Percentiles rank a stretch among this genome's conserved stretches.
These are phyloP conservation scores for Nycticryphes semicollaris DNA, from an alignment of 2,113 vertebrate genomes.

Conservation along the genomic window DNA sequence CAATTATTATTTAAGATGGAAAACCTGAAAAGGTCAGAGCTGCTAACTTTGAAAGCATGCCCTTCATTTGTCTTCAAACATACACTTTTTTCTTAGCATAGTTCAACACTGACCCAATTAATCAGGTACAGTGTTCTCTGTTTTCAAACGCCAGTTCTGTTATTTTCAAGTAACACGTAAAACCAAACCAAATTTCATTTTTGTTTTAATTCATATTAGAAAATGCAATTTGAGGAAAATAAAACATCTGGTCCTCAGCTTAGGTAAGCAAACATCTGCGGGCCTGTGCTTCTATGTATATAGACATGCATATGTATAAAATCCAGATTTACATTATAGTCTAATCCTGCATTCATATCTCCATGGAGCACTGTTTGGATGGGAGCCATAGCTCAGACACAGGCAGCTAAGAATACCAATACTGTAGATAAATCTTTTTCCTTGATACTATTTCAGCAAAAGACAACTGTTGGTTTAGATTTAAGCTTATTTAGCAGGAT, in stretches of 20 bases:
- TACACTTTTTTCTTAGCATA: neutral
- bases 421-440: neutral
- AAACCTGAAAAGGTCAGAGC: slow-evolving; percentile 64
- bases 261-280: neutral
- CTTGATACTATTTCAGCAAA: neutral
- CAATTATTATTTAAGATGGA: slow-evolving; percentile 65
- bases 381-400: neutral
- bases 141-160: slow-evolving; percentile 3
- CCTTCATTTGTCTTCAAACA: slow-evolving; percentile 48
- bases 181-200: neutral
- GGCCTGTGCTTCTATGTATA: neutral
- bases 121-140: neutral
- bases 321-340: neutral
- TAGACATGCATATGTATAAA: neutral
- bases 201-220: neutral
- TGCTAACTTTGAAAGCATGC: slow-evolving; percentile 37
- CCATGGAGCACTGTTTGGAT: neutral
- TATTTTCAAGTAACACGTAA: neutral
- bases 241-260: neutral
- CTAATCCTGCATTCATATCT: neutral
- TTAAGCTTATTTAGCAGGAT: slow-evolving; percentile 15
- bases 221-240: neutral
- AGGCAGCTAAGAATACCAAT: slow-evolving; percentile 10
- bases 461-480: slow-evolving; percentile 12
- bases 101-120: slow-evolving; percentile 30